Evolutionary conservation across 2,113 vertebrate species (phyloP).

Genomic region (Zosterops pallidus): DNA sequence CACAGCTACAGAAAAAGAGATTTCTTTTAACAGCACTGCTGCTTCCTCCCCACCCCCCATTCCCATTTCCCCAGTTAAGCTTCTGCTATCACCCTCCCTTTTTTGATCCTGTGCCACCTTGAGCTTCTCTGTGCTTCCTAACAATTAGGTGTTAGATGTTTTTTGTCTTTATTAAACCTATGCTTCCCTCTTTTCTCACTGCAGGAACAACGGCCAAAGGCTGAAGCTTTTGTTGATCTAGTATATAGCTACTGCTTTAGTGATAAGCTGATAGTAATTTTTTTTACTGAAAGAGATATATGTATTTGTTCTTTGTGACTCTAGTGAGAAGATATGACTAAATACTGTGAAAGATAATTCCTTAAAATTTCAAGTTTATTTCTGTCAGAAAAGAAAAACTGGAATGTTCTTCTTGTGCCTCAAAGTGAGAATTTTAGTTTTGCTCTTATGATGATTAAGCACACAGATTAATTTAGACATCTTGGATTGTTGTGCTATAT

Average conservation of each 20-base stretch:
- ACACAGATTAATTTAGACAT: background rate
- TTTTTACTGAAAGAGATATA: background rate
- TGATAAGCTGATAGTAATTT: background rate
- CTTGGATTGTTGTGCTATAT: background rate
- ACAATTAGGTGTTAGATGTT: background rate
- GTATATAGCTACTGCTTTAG: background rate
- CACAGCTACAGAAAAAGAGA: background rate
- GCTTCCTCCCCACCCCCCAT: background rate
- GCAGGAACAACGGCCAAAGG: background rate
- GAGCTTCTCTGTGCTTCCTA: background rate
- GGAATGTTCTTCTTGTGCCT: background rate
- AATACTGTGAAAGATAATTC: background rate
- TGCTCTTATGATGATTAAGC: background rate
- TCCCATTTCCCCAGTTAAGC: background rate
- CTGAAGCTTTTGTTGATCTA: background rate
- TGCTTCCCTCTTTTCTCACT: background rate
- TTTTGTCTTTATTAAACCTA: background rate
- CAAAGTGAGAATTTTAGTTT: background rate
- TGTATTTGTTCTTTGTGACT: background rate
- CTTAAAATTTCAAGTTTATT: background rate
- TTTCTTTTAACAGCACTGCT: background rate
- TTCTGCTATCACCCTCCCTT: background rate
- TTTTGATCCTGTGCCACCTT: background rate
- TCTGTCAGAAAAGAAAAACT: background rate
- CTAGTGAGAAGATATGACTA: background rate